Percentiles rank a stretch among this genome's conserved stretches.
Conservation (phyloP, 2,113 vertebrate genomes). For the Xyrauchen texanus region DNA sequence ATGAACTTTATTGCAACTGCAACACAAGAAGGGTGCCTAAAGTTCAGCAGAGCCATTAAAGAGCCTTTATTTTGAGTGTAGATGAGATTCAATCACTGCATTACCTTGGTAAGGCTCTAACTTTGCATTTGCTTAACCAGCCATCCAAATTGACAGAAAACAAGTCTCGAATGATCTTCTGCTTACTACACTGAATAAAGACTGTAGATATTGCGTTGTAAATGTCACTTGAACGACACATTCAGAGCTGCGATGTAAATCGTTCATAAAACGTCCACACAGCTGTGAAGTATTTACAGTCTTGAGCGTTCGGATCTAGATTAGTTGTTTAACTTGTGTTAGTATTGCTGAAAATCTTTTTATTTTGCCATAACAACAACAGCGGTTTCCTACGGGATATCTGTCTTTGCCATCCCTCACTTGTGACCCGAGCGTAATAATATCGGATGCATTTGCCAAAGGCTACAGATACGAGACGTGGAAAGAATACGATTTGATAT, state of each 20-base stretch:
- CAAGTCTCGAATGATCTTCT: not conserved
- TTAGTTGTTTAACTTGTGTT: constrained; percentile 39
- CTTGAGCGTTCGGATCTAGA: not conserved
- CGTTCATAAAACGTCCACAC: not conserved
- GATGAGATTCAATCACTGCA: not conserved
- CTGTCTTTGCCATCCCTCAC: constrained; percentile 21
- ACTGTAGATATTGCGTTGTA: too few species aligned
- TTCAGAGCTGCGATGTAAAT: too few species aligned
- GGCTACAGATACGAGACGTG: not conserved
- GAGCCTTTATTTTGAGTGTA: too few species aligned
- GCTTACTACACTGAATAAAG: too few species aligned
- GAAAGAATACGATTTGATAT: not conserved
- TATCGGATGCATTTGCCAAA: not conserved
- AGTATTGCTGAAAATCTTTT: constrained; percentile 3
- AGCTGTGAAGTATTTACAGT: not conserved
- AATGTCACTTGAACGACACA: not conserved
- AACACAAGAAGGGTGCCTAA: too few species aligned
- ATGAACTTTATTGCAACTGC: too few species aligned
- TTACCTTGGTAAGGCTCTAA: not conserved
- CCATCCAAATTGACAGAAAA: not conserved
- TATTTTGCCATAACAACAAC: constrained; percentile 29
- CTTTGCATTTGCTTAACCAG: not conserved
- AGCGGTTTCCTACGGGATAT: constrained; percentile 21
- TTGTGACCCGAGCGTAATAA: constrained; percentile 4
- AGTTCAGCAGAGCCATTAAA: too few species aligned